Base-by-base conservation (phyloP, 2,888 invertebrate genomes). In the Sarcophaga caerulescens region DNA sequence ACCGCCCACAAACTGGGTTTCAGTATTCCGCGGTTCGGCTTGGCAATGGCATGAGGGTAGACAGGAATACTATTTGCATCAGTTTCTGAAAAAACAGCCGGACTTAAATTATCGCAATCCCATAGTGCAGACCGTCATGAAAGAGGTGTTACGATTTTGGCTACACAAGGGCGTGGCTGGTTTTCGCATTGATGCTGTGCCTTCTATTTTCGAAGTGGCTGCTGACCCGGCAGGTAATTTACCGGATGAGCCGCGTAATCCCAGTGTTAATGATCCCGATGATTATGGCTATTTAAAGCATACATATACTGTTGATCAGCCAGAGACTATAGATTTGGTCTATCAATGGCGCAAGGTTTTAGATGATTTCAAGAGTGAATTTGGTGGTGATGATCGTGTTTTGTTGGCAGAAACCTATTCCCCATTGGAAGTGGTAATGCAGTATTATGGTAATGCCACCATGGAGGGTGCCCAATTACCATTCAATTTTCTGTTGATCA, bases 151-250 rank as follows among this genome's bases (percentile, higher is more conserved):
- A 17, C 94, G 94, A 88, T 96, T 96, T 91, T 97, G 97, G 97
- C 91, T 97, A 45, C 94, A 95, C 57, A 95, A 95, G 89, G 98
- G 98, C 4, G 95, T 98, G 0, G 96, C 96, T 88, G 97, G 97
- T 0, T 96, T 97, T 91, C 95, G 97, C 71, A 93, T 97, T 0
- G 96, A 96, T 89, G 95, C 95, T 0, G 93, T 95, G 1, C 95
- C 95, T 0, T 87, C 88, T 87, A 87, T 90, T 4, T 91, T 91
- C 23, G 92, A 93, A 88, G 88, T 90, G 65, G 88, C 89, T 5
- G 88, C 89, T 1, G 90, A 91, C 87, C 87, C 87, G 0, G 74
- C 85, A 73, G 90, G 91, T 21, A 90, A 90, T 78, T 92, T 88
- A 81, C 89, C 89, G 0, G 94, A 95, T 88, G 95, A 96, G 85